phyloP scores from a whole-genome alignment of 2,888 invertebrate genomes.

The Sisyra terminalis region DNA sequence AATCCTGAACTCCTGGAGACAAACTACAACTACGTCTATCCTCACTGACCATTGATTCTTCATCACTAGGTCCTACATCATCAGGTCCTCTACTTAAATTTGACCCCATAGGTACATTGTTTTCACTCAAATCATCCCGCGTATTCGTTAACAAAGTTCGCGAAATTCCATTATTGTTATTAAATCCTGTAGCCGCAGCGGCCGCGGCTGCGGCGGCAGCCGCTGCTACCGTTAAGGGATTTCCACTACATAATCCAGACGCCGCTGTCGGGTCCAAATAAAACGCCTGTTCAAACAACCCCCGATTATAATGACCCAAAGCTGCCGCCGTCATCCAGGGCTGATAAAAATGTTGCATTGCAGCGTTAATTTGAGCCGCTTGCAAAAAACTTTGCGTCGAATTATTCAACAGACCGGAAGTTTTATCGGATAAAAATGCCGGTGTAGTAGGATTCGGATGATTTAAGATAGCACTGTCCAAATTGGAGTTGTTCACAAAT shows the following conservation, averaged over 20 bases:
- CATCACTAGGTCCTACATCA: slow-evolving; percentile 4
- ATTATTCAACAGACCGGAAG: background rate
- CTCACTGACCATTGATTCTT: slow-evolving; percentile 10
- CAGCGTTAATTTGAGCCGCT: slow-evolving; percentile 2
- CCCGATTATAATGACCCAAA: slow-evolving; percentile 5
- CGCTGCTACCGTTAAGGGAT: background rate
- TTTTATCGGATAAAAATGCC: background rate
- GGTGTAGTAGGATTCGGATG: background rate
- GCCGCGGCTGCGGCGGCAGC: background rate
- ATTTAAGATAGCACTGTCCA: background rate
- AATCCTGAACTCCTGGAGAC: slow-evolving; percentile 11
- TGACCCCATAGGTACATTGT: slow-evolving; percentile 1
- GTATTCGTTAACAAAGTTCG: background rate
- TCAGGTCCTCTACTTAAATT: background rate
- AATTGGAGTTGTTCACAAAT: background rate
- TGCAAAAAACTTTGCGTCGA: background rate
- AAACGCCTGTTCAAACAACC: slow-evolving; percentile 2
- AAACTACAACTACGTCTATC: slow-evolving; percentile 8
- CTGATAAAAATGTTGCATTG: slow-evolving; percentile 8
- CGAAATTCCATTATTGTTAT: slow-evolving; percentile 1
- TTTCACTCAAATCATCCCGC: slow-evolving; percentile 2
- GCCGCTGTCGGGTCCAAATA: slow-evolving; percentile 3
- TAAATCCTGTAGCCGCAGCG: background rate
- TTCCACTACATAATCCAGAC: background rate
- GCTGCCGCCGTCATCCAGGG: slow-evolving; percentile 6